Base-by-base conservation (phyloP, 2,797 vertebrate species). In the Carcharodon carcharias region DNA sequence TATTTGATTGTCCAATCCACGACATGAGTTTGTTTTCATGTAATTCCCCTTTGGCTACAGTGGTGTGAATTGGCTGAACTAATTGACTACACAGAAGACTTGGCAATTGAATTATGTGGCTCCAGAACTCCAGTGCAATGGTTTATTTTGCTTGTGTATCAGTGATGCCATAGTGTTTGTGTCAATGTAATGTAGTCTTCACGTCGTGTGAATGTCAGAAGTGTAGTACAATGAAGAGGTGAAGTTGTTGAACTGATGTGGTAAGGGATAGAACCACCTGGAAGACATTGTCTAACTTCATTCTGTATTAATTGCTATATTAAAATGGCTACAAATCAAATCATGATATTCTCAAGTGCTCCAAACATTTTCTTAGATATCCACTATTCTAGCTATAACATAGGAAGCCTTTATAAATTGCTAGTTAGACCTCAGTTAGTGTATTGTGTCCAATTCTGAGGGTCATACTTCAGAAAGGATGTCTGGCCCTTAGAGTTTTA, bases 1-100 rank as follows among this genome's bases (percentile, higher is more conserved):
- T 73, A 73, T 31, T 95, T 95, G 94, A 95, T 95, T 95, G 45
- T 73, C 69, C 94, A 77, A 54, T 77, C 77, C 94, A 56, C 12
- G 1, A 31, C 69, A 77, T 71, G 67, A 56, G 45, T 95, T 95
- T 95, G 31, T 73, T 50, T 77, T 73, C 31, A 26, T 95, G 12
- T 56, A 95, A 77, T 95, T 95, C 12, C 28, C 67, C 69, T 56
- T 73, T 35, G 50, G 94, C 31, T 35, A 18, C 67, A 35, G 69
- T n/a, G 14, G 11, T 77, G 54, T 54, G 21, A 73, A 95, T 73
- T 73, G 94, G 28, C 28, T 71, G 65, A 95, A 71, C 45, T 95
- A 95, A 95, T 73, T 95, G 69, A 95, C 50, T 77, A 7, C 69
- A 73, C 7, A 35, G 94, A 71, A 95, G 67, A 71, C 45, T 56